phyloP scores from a whole-genome alignment of 92 coral and sea anemone genomes.

The Bergia puertoricense region DNA sequence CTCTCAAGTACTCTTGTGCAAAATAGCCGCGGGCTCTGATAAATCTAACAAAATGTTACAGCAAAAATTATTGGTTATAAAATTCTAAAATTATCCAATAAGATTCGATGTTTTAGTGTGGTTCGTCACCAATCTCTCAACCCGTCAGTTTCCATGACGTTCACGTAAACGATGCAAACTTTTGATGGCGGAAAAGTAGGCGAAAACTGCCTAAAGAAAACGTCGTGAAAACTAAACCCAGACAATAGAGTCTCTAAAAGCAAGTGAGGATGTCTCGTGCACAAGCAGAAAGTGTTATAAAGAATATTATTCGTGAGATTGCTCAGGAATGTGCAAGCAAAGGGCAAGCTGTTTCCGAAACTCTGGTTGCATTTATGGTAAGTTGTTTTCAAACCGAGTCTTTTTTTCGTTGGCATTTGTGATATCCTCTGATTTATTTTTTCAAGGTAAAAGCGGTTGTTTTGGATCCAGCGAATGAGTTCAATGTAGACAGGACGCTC shows the following conservation, averaged over 20 bases:
- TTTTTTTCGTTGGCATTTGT: not conserved
- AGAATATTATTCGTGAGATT: constrained; percentile 96
- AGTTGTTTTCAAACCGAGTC: not conserved
- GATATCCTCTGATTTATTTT: not conserved
- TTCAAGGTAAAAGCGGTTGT: constrained; percentile 96
- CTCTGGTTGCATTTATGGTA: constrained; percentile 98
- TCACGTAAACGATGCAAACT: constrained; percentile 53
- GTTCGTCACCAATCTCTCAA: constrained; percentile 55
- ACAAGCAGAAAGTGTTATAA: constrained; percentile 98
- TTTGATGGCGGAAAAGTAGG: constrained; percentile 45
- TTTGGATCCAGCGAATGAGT: constrained; percentile 95
- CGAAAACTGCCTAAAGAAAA: not conserved
- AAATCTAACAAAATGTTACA: not conserved
- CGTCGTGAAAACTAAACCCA: constrained; percentile 6
- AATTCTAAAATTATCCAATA: constrained; percentile 2
- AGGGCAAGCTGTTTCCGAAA: constrained; percentile 99
- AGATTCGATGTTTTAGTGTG: not conserved
- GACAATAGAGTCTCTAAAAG: not conserved
- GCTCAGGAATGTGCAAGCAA: constrained; percentile 98
- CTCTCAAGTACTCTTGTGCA: not conserved
- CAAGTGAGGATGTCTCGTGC: constrained; percentile 83
- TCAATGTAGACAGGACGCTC: constrained; percentile 96
- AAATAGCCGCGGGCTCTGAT: not conserved
- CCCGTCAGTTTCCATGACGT: constrained; percentile 74
- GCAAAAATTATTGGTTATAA: not conserved